These are phyloP conservation scores for Cricetomys ansorgei DNA, from an alignment of 2,113 vertebrate genomes.

Conservation along the genomic window DNA sequence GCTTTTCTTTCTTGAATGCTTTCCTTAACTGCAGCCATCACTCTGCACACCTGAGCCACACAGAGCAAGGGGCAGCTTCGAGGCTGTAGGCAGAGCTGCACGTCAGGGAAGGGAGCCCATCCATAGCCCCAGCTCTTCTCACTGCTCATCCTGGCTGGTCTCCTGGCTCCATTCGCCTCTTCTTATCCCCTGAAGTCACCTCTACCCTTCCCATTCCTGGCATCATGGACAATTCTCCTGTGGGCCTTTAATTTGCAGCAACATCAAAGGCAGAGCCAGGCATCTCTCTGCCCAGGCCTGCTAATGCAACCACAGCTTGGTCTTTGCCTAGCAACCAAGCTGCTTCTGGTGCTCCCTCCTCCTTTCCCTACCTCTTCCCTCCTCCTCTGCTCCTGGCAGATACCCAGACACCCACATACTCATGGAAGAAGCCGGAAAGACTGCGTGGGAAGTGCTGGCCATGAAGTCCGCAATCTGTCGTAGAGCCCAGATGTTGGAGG, in stretches of 20 bases:
- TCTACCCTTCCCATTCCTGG: not conserved
- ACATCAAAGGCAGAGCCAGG: constrained; percentile 37
- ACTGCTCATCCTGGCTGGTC: not conserved
- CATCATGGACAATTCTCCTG: not conserved
- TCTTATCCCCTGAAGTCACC: not conserved
- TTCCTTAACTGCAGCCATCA: not conserved
- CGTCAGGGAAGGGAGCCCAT: not conserved
- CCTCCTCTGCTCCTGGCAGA: constrained; percentile 53
- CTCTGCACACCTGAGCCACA: not conserved
- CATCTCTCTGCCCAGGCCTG: constrained; percentile 25
- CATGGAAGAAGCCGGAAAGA: constrained; percentile 93
- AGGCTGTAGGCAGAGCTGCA: not conserved
- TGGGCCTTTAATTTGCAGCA: not conserved
- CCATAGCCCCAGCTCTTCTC: not conserved
- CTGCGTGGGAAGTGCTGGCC: constrained; percentile 92
- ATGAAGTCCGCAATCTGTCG: constrained; percentile 98
- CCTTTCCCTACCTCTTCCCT: not conserved
- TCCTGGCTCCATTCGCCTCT: not conserved
- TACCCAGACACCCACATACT: constrained; percentile 85
- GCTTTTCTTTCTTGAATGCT: constrained; percentile 17
- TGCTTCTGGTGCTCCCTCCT: constrained; percentile 21
- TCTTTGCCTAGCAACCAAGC: constrained; percentile 61
- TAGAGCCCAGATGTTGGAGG: constrained; percentile 96
- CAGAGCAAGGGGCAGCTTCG: not conserved
- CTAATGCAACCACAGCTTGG: constrained; percentile 2